Evolutionary conservation across 2,888 invertebrate species (phyloP).

Genomic region (Caenorhabditis imperialis): DNA sequence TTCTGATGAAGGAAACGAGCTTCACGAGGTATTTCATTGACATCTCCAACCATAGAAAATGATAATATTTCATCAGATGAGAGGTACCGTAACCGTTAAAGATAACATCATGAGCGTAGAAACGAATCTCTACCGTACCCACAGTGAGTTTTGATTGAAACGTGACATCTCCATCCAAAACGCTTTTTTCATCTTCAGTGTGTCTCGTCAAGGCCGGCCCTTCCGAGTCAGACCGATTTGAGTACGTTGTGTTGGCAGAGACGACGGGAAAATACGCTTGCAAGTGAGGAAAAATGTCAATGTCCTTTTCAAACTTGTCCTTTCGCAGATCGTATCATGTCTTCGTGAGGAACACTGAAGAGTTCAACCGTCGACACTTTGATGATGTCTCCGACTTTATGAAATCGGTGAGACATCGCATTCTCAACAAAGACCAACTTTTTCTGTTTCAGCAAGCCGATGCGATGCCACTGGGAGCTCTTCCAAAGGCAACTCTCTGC

Average conservation of each 20-base stretch:
- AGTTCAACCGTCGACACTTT: constrained; percentile 70
- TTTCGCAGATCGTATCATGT: constrained; percentile 68
- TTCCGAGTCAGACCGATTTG: constrained; percentile 65
- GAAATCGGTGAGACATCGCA: constrained; percentile 50
- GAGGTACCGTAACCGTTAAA: constrained; percentile 56
- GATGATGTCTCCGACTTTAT: constrained; percentile 74
- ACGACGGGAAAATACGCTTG: constrained; percentile 68
- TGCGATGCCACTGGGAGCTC: constrained; percentile 61
- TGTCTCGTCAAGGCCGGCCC: constrained; percentile 72
- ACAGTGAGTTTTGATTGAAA: constrained; percentile 51
- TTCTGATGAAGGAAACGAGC: constrained; percentile 58
- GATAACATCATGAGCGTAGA: constrained; percentile 58
- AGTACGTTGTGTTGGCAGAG: constrained; percentile 71
- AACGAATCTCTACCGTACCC: constrained; percentile 65
- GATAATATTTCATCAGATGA: constrained; percentile 62
- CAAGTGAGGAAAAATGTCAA: constrained; percentile 35
- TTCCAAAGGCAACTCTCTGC: constrained; percentile 64
- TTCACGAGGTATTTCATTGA: constrained; percentile 65
- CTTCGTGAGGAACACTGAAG: constrained; percentile 70
- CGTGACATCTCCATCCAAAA: not conserved
- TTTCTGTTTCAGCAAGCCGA: constrained; percentile 47
- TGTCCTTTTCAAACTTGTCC: constrained; percentile 11
- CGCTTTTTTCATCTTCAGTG: constrained; percentile 51
- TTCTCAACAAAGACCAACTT: not conserved
- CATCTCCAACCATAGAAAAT: not conserved